Evolutionary conservation across 1,140 invertebrate genomes (phyloP), one percentile per base, ranked within the genome.

Genomic region (Calliphora vicina): DNA sequence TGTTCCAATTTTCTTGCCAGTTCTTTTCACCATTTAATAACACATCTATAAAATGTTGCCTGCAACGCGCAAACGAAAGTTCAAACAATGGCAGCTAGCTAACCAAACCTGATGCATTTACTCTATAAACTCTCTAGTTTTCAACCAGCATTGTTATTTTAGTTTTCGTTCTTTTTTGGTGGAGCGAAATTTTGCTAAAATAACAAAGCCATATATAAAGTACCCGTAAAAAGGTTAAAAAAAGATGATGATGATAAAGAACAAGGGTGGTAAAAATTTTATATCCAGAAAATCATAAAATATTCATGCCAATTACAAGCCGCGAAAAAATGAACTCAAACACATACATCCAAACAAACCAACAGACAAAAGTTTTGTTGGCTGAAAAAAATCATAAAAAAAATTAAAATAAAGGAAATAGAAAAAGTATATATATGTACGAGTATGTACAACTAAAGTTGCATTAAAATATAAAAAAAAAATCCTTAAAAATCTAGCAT

Each of bases 251-350:
- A 57, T 17, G 50, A 57, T n/a, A n/a, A 57, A 57, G n/a, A 67
- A 67, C n/a, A 67, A 67, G n/a, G 23, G 61, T 67, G 15, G 13
- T 57, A 23, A n/a, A 67, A 12, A 17, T 67, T 23, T 25, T 67
- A 67, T 23, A 23, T 20, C 10, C n/a, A 67, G 2, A 23, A 67
- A 67, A 67, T 67, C 61, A 67, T 67, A 67, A 67, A 67, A 67
- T 67, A 67, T 67, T 67, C 61, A 67, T 67, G 61, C 61, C 61
- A 67, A 67, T 67, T 67, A 67, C 61, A 67, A 23, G 61, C 61
- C 61, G 61, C 61, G 61, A 67, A 67, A 67, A 50, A 50, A 50
- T 50, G 42, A 43, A 50, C 45, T 10, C 4, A 17, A 1, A 50
- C 12, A 50, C 13, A 50, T 17, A 50, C 17, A 50, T 50, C 12